A percentile compares a stretch with the other conserved stretches of the same genome.
These are phyloP conservation scores for Progne subis DNA, from an alignment of 2,113 vertebrate species.

Conservation along the genomic window DNA sequence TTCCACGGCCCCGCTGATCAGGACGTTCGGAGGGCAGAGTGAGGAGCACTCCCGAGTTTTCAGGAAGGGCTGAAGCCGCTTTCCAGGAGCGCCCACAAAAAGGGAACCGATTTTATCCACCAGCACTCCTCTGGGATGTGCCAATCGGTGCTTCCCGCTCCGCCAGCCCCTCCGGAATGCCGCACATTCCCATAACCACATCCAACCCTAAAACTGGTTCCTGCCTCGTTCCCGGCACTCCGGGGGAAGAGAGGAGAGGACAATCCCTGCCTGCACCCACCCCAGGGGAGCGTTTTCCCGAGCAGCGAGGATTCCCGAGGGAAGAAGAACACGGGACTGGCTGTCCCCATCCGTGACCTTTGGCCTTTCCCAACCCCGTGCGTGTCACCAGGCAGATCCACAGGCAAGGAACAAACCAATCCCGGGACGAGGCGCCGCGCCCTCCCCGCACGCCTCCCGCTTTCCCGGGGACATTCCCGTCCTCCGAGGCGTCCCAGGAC, in stretches of 20 bases:
- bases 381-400: not conserved
- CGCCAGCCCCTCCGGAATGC: not conserved
- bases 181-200: fast-evolving
- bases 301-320: not conserved
- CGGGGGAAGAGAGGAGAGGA: not conserved
- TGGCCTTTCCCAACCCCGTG: not conserved
- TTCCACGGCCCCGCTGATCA: fast-evolving
- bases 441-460: not conserved
- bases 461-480: not conserved
- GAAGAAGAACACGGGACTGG: not conserved
- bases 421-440: not conserved
- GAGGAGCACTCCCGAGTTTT: not conserved
- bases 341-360: not conserved
- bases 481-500: not conserved
- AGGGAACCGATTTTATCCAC: not conserved
- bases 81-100: not conserved
- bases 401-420: not conserved
- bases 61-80: not conserved
- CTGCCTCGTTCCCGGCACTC: not conserved
- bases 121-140: no score
- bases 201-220: not conserved
- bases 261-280: not conserved
- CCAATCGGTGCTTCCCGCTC: not conserved
- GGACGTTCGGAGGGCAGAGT: not conserved
- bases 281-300: not conserved